Base-by-base conservation (phyloP, 1,140 invertebrate species). In the Anadara kagoshimensis region DNA sequence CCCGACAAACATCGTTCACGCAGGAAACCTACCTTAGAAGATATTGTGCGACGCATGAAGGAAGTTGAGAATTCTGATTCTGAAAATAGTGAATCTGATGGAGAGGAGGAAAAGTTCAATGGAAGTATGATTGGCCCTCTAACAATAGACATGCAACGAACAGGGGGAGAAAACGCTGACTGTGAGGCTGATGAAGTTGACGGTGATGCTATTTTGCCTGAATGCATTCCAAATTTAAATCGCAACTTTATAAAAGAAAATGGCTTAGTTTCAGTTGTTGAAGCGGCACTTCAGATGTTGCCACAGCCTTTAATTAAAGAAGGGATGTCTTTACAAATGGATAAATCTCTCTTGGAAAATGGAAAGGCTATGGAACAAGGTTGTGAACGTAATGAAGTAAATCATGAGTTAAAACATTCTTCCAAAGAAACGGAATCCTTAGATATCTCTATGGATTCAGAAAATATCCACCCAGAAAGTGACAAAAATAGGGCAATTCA, bases 11-110 rank as follows among this genome's bases (percentile, higher is more conserved):
- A 81, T 54, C 65, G 74, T 58, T 82, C 79, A 16, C 61, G 81
- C 41, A 67, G 85, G n/a, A 87, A 87, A 69, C 85, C 78, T 4
- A 85, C 83, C 18, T 57, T 85, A 10, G 85, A 86, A 51, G 85
- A 86, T 75, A 87, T 87, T 26, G 82, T 86, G 0, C 63, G 85
- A 0, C 59, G 82, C n/a, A 84, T 87, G 67, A 78, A 70, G 56
- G 76, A 80, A 22, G 73, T 76, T 2, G 83, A 83, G 36, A 78
- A 73, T 14, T 72, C 71, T 36, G 75, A 65, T 12, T 67, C 72
- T 53, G 76, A 77, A 58, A 72, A 81, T 53, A 79, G 78, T 76
- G 82, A 83, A 11, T 78, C 76, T 66, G 82, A 84, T 12, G 75
- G 75, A 16, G 82, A 82, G 18, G 80, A 78, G 3, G 78, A 79